A percentile compares a stretch with the other conserved stretches of the same genome.
Conservation (phyloP, 2,888 invertebrate genomes). For the Anticlea derivata region DNA sequence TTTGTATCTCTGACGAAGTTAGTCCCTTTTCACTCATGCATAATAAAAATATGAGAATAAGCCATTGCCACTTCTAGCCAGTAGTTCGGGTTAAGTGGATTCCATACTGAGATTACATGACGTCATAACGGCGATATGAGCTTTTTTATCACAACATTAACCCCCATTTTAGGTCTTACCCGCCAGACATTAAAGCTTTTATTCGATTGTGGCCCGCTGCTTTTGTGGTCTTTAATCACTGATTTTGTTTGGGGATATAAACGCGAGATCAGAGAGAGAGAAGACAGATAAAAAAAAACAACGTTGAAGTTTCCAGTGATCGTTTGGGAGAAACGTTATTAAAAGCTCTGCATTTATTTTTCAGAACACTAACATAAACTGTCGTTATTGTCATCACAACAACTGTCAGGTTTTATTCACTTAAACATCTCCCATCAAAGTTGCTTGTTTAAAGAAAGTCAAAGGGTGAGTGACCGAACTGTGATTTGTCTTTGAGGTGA, state of each 20-base stretch:
- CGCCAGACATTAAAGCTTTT: slow-evolving; percentile 52
- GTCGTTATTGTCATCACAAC: no score
- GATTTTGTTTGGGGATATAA: slow-evolving; percentile 12
- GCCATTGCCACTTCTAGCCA: slow-evolving; percentile 23
- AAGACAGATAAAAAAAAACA: no score
- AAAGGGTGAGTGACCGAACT: no score
- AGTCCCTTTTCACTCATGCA: slow-evolving; percentile 8
- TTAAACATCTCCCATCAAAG: no score
- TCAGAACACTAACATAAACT: no score
- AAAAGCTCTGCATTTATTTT: no score
- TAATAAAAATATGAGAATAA: slow-evolving; percentile 21
- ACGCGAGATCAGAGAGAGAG: background rate
- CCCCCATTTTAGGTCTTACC: slow-evolving; percentile 49
- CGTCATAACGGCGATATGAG: slow-evolving; percentile 54
- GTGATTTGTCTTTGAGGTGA: no score
- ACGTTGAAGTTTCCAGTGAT: no score
- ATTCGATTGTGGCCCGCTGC: slow-evolving; percentile 45
- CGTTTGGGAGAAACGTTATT: no score
- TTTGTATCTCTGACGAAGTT: no score
- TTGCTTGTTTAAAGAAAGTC: no score
- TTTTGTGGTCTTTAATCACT: slow-evolving; percentile 27
- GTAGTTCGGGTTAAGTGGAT: slow-evolving; percentile 39
- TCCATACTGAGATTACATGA: slow-evolving; percentile 53
- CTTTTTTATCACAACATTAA: slow-evolving; percentile 59
- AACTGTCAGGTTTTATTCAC: no score